Evolutionary conservation across 2,113 vertebrate genomes (phyloP).

Genomic region (Hydrolagus affinis): DNA sequence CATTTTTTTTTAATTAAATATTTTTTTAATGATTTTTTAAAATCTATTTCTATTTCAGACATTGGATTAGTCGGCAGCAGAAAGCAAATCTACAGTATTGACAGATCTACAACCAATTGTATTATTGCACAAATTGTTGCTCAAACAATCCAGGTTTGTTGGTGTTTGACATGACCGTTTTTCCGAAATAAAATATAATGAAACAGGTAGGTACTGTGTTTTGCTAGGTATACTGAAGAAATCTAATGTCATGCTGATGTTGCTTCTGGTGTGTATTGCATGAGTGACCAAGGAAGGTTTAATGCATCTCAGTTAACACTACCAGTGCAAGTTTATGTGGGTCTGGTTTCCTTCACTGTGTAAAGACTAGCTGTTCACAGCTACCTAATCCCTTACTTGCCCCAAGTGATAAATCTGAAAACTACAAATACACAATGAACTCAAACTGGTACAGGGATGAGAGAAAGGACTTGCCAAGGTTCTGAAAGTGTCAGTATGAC

Average conservation of each 20-base stretch:
- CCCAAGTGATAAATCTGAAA: slow-evolving; percentile 6
- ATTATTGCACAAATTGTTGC: neutral
- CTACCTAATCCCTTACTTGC: slow-evolving; percentile 19
- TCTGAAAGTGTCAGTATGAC: neutral
- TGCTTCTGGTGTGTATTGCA: slow-evolving; percentile 17
- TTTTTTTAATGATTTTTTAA: too few relatives aligned
- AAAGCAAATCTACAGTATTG: neutral
- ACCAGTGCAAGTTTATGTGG: neutral
- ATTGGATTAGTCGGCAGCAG: neutral
- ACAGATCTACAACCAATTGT: neutral
- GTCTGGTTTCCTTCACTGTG: slow-evolving; percentile 8
- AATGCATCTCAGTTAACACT: slow-evolving; percentile 9
- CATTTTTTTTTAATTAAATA: too few relatives aligned
- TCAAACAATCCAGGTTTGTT: neutral
- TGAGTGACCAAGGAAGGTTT: slow-evolving; percentile 1
- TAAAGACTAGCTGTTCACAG: neutral
- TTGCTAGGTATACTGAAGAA: neutral
- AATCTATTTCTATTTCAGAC: neutral
- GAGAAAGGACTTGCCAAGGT: neutral
- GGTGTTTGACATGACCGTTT: neutral
- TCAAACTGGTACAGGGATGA: neutral
- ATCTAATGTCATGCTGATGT: neutral
- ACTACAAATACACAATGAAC: slow-evolving; percentile 14
- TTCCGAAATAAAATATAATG: slow-evolving; percentile 15
- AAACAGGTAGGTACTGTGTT: neutral